Evolutionary conservation across 2,797 vertebrate species (phyloP), one percentile per base, ranked within the genome.

Genomic region (Vultur gryphus): DNA sequence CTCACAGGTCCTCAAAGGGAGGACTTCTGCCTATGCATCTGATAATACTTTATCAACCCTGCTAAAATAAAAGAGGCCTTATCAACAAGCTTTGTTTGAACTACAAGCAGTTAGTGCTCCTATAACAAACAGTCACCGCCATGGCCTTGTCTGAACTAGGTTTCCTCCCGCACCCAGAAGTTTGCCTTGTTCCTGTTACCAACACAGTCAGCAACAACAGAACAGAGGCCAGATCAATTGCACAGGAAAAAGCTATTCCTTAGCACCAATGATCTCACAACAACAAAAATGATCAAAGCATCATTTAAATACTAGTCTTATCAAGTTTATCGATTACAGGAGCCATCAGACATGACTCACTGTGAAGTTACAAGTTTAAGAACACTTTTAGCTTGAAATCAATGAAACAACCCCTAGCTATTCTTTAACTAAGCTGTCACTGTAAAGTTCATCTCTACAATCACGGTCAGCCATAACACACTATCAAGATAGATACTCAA

Each of bases 31-130:
- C 52, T 85, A 43, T 64, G 84, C 81, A 91, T 73, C 90, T 91
- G 93, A 87, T 94, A 95, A 94, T n/a, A 55, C 33, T 70, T 87
- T 89, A 95, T 71, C 78, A 83, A 55, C 51, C 5, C 48, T 61
- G 85, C 81, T 93, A 84, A 95, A 95, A 91, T 83, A 88, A 92
- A 82, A 89, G 88, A 89, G 64, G 46, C 39, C 71, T 95, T 95
- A 97, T 95, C 96, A 76, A 58, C 49, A 73, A 78, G 90, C 86
- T 93, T 91, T 93, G 92, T 95, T 93, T 85, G 65, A 95, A 51
- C 84, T 92, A 41, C 58, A 59, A 73, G 87, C 75, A 85, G 82
- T 10, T 35, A 75, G 39, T 25, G 75, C 84, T 89, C 67, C 76
- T 85, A 2, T 33, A 87, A 73, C 89, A 91, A 90, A 84, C 83